phyloP scores from a whole-genome alignment of 35 echinoderm and acorn worm species.

The Eucidaris tribuloides region DNA sequence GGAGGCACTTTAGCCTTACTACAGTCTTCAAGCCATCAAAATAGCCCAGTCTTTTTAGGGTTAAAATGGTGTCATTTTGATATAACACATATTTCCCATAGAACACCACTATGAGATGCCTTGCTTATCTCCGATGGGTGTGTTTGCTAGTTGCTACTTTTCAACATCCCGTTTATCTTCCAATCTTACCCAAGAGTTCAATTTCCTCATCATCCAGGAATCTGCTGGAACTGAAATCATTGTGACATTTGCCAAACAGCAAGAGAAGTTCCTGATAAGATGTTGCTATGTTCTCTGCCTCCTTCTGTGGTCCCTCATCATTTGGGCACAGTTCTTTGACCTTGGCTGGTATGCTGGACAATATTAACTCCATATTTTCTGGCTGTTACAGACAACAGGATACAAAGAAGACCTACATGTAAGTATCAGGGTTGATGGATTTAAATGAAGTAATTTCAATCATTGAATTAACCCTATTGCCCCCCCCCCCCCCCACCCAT shows the following conservation, averaged over 20 bases:
- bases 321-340: background rate
- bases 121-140: no score
- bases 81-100: no score
- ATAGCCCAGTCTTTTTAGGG: no score
- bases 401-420: background rate
- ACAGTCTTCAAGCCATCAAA: no score
- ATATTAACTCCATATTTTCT: background rate
- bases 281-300: background rate
- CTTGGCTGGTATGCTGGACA: background rate
- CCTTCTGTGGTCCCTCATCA: background rate
- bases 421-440: background rate
- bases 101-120: no score
- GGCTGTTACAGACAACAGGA: background rate
- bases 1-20: no score
- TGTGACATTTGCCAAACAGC: background rate
- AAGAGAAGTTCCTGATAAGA: background rate
- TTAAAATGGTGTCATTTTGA: no score
- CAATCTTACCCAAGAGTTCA: background rate
- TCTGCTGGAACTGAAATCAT: background rate
- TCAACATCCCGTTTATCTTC: no score
- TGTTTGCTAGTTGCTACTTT: no score
- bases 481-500: no score
- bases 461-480: background rate
- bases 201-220: background rate
- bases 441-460: background rate